These are phyloP conservation scores for Gallinago nigripennis DNA, from an alignment of 2,797 vertebrate genomes.

Conservation along the genomic window DNA sequence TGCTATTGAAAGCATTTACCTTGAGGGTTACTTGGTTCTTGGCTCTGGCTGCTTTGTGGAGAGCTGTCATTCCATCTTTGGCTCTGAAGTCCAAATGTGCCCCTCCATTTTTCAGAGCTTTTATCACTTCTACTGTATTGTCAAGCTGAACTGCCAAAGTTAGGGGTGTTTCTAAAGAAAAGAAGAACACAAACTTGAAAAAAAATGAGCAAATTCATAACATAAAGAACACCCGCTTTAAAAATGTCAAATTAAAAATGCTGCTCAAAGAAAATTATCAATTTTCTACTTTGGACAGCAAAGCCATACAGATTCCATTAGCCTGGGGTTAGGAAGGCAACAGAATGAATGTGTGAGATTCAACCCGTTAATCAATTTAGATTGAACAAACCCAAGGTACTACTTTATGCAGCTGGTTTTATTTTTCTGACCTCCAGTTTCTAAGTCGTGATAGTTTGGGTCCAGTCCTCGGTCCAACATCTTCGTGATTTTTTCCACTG, in stretches of 20 bases:
- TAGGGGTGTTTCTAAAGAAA: conserved; percentile 86
- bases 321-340: not conserved
- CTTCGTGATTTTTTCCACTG: conserved; percentile 89
- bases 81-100: conserved; percentile 95
- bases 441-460: conserved; percentile 93
- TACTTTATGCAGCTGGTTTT: not conserved
- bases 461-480: conserved; percentile 93
- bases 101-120: conserved; percentile 88
- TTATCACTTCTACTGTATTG: conserved; percentile 84
- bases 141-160: conserved; percentile 88
- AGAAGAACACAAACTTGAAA: not conserved
- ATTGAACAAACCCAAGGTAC: not conserved
- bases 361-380: not conserved
- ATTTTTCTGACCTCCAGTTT: conserved; percentile 85
- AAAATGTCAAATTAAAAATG: not conserved
- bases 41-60: conserved; percentile 90
- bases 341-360: not conserved
- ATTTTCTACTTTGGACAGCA: not conserved
- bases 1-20: conserved; percentile 71
- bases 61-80: conserved; percentile 91
- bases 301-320: not conserved
- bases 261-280: not conserved
- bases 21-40: conserved; percentile 86
- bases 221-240: not conserved
- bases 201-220: not conserved